Evolutionary conservation across 2,888 invertebrate genomes (phyloP), one percentile per base, ranked within the genome.

Genomic region (Idaea dimidiata): DNA sequence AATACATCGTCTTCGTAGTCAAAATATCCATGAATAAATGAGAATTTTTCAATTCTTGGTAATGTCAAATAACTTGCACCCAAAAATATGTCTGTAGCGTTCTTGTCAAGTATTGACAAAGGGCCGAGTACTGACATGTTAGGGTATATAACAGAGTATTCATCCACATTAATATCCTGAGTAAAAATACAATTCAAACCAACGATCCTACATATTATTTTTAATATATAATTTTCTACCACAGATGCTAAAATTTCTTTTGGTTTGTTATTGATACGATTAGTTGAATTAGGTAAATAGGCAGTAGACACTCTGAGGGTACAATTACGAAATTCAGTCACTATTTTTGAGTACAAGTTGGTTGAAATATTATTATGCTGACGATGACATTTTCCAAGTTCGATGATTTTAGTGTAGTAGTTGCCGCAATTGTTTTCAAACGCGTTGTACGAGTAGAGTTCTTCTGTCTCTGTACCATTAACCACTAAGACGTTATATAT

Each of bases 1-100:
- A 72, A 74, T 0, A 87, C 32, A 18, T 82, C 77, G 32, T 87
- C 88, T 0, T 65, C 60, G n/a, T 71, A 75, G 2, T 80, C 72
- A 4, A 80, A 63, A 57, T 86, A 79, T 1, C 74, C 74, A 59
- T 70, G 74, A 0, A 84, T 62, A 62, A 75, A 83, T 16, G 72
- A 67, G 60, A 87, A 86, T n/a, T 59, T 68, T 0, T 31, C 60
- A 0, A 75, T 76, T 7, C 80, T 76, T 0, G 69, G 32, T 4
- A 71, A 63, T 32, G 67, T 64, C 0, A 83, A 69, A 5, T 78
- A 18, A 60, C 78, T 60, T 2, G 77, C 78, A 5, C 83, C 81
- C 17, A 77, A 17, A 59, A 77, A 67, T 0, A 73, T 61, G 57
- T 82, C 80, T 3, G 70, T 70, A 17, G 66, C 53, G 56, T 77